A percentile compares a stretch with the other conserved stretches of the same genome.
These are phyloP conservation scores for Cyprinodon variegatus DNA, from an alignment of 2,113 vertebrate genomes.

Conservation along the genomic window DNA sequence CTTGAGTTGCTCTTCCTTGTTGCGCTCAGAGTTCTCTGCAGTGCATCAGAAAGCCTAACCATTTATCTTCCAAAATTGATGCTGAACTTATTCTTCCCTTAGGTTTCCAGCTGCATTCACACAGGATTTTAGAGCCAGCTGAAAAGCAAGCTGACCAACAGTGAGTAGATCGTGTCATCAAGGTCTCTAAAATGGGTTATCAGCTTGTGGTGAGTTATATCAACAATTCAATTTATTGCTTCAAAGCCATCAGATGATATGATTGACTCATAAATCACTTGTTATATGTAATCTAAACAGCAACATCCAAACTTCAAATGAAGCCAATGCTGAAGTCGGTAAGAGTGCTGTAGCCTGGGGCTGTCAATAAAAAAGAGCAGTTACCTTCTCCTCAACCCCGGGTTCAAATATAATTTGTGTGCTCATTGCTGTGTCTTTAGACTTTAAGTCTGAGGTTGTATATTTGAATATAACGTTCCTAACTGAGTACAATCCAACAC, in stretches of 20 bases:
- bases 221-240: not conserved
- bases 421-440: not conserved
- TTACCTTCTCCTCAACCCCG: not conserved
- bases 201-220: not conserved
- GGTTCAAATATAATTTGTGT: not conserved
- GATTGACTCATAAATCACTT: not conserved
- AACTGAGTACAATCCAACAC: no score
- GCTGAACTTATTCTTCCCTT: not conserved
- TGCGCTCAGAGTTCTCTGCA: not conserved
- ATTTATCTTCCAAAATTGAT: conserved; percentile 7
- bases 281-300: not conserved
- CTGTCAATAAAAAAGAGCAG: not conserved
- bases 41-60: not conserved
- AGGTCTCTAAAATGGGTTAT: not conserved
- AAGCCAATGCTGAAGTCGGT: not conserved
- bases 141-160: not conserved
- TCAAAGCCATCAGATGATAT: not conserved
- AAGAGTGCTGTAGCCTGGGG: not conserved
- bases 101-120: not conserved
- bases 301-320: not conserved
- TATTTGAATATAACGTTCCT: not conserved
- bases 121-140: not conserved
- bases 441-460: not conserved
- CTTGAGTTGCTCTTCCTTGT: conserved; percentile 22
- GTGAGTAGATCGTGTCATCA: not conserved